Percentiles rank a stretch among this genome's conserved stretches.
phyloP scores from a whole-genome alignment of 1,140 invertebrate genomes.

The Dendrolimus kikuchii region DNA sequence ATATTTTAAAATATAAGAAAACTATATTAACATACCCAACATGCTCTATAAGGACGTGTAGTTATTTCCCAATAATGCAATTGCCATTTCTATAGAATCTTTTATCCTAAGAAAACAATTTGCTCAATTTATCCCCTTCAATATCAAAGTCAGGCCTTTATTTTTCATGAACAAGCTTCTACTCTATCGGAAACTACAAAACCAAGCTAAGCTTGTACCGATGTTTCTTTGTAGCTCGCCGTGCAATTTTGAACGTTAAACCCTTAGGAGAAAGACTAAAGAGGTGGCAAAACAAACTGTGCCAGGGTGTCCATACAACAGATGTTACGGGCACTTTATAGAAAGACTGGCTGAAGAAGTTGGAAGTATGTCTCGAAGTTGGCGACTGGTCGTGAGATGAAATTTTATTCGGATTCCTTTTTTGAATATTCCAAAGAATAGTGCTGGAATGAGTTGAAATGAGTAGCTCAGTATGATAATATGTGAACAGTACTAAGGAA shows the following conservation, averaged over 20 bases:
- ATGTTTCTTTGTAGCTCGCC: neutral
- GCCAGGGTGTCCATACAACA: conserved; percentile 37
- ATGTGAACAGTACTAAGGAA: too few species aligned
- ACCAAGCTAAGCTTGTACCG: conserved; percentile 14
- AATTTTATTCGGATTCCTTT: conserved; percentile 52
- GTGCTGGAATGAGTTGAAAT: too few species aligned
- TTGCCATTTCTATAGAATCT: too few species aligned
- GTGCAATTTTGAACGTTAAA: conserved; percentile 7
- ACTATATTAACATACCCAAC: too few species aligned
- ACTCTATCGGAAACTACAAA: conserved; percentile 17
- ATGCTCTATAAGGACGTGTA: too few species aligned
- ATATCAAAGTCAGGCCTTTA: conserved; percentile 8
- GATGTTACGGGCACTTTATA: conserved; percentile 43
- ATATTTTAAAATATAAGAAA: too few species aligned
- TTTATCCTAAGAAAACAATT: too few species aligned
- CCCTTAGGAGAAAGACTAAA: neutral
- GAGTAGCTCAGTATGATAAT: too few species aligned
- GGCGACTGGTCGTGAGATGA: conserved; percentile 41
- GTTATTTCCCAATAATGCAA: too few species aligned
- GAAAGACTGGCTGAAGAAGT: conserved; percentile 36
- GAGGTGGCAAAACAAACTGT: conserved; percentile 12
- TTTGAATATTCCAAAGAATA: conserved; percentile 32
- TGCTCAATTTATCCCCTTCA: too few species aligned
- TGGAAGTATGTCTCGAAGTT: conserved; percentile 24
- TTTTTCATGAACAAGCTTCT: conserved; percentile 24